phyloP scores from a whole-genome alignment of 2,113 vertebrate species.

The Anolis sagrei region DNA sequence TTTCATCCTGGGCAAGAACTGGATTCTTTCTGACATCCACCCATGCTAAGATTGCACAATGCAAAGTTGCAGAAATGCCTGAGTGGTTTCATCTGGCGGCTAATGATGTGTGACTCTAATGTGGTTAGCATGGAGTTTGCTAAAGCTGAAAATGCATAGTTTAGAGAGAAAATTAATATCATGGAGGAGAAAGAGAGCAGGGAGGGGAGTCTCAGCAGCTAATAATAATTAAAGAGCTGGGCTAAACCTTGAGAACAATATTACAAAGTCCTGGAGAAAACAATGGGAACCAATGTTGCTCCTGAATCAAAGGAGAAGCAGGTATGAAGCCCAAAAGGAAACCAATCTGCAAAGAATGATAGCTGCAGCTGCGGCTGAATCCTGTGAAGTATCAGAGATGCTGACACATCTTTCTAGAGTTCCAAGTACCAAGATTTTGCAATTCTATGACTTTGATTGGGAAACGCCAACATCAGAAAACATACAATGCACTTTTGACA shows the following conservation, averaged over 20 bases:
- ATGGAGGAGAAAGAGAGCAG: neutral
- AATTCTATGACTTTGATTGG: neutral
- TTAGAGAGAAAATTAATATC: conserved; percentile 23
- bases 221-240: conserved; percentile 6
- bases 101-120: conserved; percentile 40
- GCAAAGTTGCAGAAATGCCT: conserved; percentile 39
- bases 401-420: neutral
- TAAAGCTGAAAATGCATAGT: conserved; percentile 23
- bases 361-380: neutral
- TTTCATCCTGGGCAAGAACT: conserved; percentile 3
- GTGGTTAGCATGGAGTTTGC: conserved; percentile 23
- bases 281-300: neutral
- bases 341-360: neutral
- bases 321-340: neutral
- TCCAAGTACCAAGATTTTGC: neutral
- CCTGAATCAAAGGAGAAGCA: neutral
- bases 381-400: neutral
- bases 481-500: neutral
- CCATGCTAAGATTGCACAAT: conserved; percentile 30
- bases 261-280: neutral
- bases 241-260: neutral
- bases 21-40: conserved; percentile 20
- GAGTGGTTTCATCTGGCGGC: conserved; percentile 38
- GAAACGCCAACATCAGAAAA: neutral
- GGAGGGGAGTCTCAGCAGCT: neutral